A percentile compares a stretch with the other conserved stretches of the same genome.
Evolutionary conservation across 1,140 invertebrate species (phyloP).

Genomic region (Temnothorax longispinosus): DNA sequence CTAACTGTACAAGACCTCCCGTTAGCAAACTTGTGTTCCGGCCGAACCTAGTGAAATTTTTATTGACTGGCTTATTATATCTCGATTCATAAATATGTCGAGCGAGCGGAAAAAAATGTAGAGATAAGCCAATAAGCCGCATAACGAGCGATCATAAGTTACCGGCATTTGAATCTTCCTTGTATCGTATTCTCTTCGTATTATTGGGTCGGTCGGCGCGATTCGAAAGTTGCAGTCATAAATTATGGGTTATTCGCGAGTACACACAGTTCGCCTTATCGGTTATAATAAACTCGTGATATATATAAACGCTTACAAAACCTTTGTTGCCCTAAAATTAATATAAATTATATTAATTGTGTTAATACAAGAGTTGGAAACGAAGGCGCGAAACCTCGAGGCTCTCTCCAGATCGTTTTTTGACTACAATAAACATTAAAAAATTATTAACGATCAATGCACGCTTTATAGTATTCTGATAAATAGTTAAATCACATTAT

Average conservation of each 20-base stretch:
- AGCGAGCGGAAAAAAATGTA: neutral
- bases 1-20: neutral
- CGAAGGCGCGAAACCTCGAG: too few species aligned
- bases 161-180: constrained; percentile 4
- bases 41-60: neutral
- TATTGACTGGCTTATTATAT: constrained; percentile 28
- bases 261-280: neutral
- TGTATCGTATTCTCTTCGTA: constrained; percentile 14
- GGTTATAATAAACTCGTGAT: neutral
- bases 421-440: constrained; percentile 15
- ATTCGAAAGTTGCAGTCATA: constrained; percentile 49
- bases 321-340: neutral
- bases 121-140: constrained; percentile 11
- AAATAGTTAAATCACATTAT: constrained; percentile 25
- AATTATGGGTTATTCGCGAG: constrained; percentile 2
- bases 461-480: neutral
- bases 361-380: constrained; percentile 6
- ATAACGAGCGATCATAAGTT: neutral
- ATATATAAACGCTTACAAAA: neutral
- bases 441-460: constrained; percentile 20
- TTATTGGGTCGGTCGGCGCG: neutral
- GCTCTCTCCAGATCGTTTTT: neutral
- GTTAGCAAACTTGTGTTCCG: neutral
- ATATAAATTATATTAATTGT: neutral
- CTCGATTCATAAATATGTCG: constrained; percentile 24